Percentiles rank a stretch among this genome's conserved stretches.
Conservation (phyloP, 2,797 vertebrate genomes). For the Sebastes kiyomatsui region DNA sequence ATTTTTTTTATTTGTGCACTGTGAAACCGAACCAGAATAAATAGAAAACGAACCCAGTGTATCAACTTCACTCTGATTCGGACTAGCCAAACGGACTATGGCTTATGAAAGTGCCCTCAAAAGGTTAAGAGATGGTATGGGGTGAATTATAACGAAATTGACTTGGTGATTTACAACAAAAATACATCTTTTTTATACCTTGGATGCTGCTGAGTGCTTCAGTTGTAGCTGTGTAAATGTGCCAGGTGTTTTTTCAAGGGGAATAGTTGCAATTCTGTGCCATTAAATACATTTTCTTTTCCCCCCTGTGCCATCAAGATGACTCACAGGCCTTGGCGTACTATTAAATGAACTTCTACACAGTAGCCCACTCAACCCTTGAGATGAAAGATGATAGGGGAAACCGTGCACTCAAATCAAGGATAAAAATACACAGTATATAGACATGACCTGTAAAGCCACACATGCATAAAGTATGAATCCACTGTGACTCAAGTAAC, state of each 20-base stretch:
- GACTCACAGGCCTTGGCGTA: background rate
- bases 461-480: conserved; percentile 41
- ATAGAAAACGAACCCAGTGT: too few species aligned
- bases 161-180: conserved; percentile 25
- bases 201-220: conserved; percentile 19
- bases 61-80: too few species aligned
- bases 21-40: too few species aligned
- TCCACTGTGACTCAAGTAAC: conserved; percentile 29
- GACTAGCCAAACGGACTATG: too few species aligned
- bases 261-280: conserved; percentile 11
- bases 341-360: background rate
- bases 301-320: background rate
- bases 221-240: conserved; percentile 23
- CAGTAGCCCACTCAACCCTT: background rate
- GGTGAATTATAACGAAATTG: conserved; percentile 49
- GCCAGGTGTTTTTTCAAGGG: conserved; percentile 20
- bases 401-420: conserved; percentile 27
- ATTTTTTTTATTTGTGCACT: too few species aligned
- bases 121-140: conserved; percentile 38
- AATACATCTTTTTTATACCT: background rate
- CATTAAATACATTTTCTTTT: conserved; percentile 6
- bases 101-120: background rate
- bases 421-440: conserved; percentile 31
- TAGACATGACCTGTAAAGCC: conserved; percentile 4
- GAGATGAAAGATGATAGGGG: background rate